These are phyloP conservation scores for Agonopterix subpropinquella DNA, from an alignment of 2,888 invertebrate species.

Conservation along the genomic window DNA sequence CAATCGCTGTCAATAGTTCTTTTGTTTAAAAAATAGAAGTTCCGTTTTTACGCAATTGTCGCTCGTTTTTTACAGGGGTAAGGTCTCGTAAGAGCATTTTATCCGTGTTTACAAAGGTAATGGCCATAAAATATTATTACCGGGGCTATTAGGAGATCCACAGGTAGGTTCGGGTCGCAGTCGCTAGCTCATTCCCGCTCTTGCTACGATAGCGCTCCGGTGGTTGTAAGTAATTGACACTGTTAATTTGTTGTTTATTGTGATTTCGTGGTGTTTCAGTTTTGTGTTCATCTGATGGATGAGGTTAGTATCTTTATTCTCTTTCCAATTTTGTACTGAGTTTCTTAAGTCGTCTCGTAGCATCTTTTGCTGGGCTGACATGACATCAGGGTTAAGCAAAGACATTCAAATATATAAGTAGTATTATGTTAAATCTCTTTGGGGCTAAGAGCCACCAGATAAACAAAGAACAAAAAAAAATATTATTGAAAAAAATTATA, in stretches of 20 bases:
- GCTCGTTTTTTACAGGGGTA: constrained; percentile 44
- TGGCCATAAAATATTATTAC: constrained; percentile 71
- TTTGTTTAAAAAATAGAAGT: constrained; percentile 36
- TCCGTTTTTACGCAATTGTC: constrained; percentile 54
- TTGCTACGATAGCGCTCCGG: constrained; percentile 40
- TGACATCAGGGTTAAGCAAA: too few relatives aligned
- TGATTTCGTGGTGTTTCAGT: constrained; percentile 30
- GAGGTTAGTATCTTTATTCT: too few relatives aligned
- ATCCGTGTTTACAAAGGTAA: constrained; percentile 67
- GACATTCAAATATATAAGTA: too few relatives aligned
- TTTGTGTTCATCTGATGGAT: constrained; percentile 15
- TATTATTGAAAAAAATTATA: too few relatives aligned
- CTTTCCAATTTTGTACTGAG: too few relatives aligned
- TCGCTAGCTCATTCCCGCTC: constrained; percentile 52
- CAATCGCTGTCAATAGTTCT: constrained; percentile 27
- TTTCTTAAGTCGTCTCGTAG: too few relatives aligned
- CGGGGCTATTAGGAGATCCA: constrained; percentile 59
- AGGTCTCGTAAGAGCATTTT: constrained; percentile 51
- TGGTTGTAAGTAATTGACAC: constrained; percentile 55
- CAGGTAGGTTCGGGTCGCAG: constrained; percentile 58
- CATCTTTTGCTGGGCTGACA: too few relatives aligned
- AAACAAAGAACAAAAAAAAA: too few relatives aligned
- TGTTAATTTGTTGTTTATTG: constrained; percentile 50
- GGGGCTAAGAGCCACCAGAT: too few relatives aligned
- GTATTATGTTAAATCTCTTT: too few relatives aligned